Conservation (phyloP, 2,797 vertebrate genomes). For the Anisognathus igniventris region DNA sequence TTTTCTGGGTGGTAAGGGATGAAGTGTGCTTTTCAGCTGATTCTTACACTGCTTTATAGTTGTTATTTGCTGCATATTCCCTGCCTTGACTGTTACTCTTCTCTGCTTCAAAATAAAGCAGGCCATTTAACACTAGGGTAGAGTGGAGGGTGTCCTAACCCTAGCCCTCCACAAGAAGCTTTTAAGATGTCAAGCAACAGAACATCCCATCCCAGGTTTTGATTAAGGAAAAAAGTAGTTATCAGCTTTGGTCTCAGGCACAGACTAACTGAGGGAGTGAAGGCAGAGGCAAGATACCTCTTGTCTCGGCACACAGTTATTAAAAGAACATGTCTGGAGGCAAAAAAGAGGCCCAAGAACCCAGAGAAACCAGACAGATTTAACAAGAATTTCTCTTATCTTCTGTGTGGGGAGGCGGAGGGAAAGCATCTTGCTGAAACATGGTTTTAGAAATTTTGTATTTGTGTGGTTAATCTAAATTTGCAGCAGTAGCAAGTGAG, state of each 20-base stretch:
- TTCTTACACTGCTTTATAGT: background rate
- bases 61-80: background rate
- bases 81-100: background rate
- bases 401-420: background rate
- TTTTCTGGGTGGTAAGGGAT: background rate
- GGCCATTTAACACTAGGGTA: background rate
- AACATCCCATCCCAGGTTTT: background rate
- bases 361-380: background rate
- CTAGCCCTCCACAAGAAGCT: background rate
- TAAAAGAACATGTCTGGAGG: slow-evolving; percentile 16
- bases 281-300: background rate
- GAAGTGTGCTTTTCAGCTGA: background rate
- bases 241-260: background rate
- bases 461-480: background rate
- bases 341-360: slow-evolving; percentile 6
- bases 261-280: background rate
- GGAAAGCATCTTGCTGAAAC: background rate
- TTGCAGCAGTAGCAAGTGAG: background rate
- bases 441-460: background rate
- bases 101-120: background rate
- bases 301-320: background rate
- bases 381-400: background rate
- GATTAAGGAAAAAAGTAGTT: background rate
- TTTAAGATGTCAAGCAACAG: background rate
- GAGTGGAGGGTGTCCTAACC: background rate